Evolutionary conservation across 2,888 invertebrate genomes (phyloP).

Genomic region (Cephalotes varians): DNA sequence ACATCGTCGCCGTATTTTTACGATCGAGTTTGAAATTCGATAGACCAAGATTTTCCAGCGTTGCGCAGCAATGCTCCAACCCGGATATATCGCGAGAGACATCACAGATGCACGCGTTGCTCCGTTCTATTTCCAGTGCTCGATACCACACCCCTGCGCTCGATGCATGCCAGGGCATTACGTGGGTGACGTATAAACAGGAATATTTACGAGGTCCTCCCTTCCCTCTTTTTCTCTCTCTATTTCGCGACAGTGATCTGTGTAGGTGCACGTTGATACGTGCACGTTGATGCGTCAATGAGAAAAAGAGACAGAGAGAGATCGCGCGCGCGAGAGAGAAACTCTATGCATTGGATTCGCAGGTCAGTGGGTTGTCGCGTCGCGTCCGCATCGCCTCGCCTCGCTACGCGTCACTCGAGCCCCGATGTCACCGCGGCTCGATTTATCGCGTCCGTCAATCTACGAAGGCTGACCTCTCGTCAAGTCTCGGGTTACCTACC

Average conservation of each 20-base stretch:
- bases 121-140: slow-evolving; percentile 57
- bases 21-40: slow-evolving; percentile 54
- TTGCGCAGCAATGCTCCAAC: slow-evolving; percentile 9
- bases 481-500: slow-evolving; percentile 83
- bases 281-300: not conserved
- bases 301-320: slow-evolving; percentile 5
- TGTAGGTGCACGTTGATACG: too few species aligned
- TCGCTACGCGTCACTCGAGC: slow-evolving; percentile 75
- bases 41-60: slow-evolving; percentile 44
- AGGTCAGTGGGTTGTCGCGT: slow-evolving; percentile 85
- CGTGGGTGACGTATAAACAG: slow-evolving; percentile 60
- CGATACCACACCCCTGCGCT: slow-evolving; percentile 32
- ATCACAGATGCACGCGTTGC: slow-evolving; percentile 29
- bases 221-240: not conserved
- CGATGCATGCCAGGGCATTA: slow-evolving; percentile 39
- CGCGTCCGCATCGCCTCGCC: slow-evolving; percentile 80
- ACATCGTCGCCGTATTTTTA: slow-evolving; percentile 15
- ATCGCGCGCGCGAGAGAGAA: slow-evolving; percentile 64
- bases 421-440: slow-evolving; percentile 80
- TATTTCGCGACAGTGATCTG: not conserved
- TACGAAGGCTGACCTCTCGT: slow-evolving; percentile 82
- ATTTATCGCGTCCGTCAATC: slow-evolving; percentile 85
- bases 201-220: slow-evolving; percentile 56
- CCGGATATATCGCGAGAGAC: slow-evolving; percentile 53
- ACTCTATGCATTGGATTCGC: slow-evolving; percentile 85